Percentiles rank a stretch among this genome's conserved stretches.
phyloP scores from a whole-genome alignment of 1,140 invertebrate genomes.

The Halictus rubicundus region DNA sequence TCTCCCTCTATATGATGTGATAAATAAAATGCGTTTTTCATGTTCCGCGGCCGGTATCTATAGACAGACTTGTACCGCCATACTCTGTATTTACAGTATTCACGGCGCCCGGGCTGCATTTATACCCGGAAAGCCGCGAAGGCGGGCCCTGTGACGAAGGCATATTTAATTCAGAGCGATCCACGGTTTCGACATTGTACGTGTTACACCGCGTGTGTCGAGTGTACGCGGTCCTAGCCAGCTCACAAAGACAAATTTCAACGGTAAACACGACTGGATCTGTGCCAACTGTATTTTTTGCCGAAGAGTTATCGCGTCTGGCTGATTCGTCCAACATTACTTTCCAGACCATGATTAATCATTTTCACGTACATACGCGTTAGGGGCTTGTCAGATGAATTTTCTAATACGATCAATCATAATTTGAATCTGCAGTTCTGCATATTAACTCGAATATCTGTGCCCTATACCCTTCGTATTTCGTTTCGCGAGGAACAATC shows the following conservation, averaged over 20 bases:
- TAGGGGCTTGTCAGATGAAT: conserved; percentile 21
- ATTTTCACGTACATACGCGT: conserved; percentile 52
- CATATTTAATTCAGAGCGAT: conserved; percentile 57
- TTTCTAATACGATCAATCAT: conserved; percentile 24
- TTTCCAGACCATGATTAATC: conserved; percentile 64
- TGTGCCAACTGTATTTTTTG: conserved; percentile 64
- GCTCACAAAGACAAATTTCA: conserved; percentile 66
- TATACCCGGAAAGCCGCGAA: conserved; percentile 42
- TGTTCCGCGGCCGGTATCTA: conserved; percentile 7
- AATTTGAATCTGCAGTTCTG: conserved; percentile 7
- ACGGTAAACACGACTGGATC: conserved; percentile 68
- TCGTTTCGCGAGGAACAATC: too few relatives aligned
- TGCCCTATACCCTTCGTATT: background rate
- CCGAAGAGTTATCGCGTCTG: conserved; percentile 61
- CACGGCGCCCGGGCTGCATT: conserved; percentile 42
- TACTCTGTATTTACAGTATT: conserved; percentile 53
- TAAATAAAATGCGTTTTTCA: conserved; percentile 47
- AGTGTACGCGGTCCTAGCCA: conserved; percentile 52
- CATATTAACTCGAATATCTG: conserved; percentile 2
- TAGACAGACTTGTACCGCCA: background rate
- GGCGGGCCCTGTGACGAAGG: conserved; percentile 52
- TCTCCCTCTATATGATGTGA: conserved; percentile 10
- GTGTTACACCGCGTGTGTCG: conserved; percentile 53
- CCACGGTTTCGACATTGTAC: conserved; percentile 53
- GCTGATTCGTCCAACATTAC: conserved; percentile 65